phyloP scores from a whole-genome alignment of 2,888 invertebrate genomes.

The Bhutanitis thaidina region DNA sequence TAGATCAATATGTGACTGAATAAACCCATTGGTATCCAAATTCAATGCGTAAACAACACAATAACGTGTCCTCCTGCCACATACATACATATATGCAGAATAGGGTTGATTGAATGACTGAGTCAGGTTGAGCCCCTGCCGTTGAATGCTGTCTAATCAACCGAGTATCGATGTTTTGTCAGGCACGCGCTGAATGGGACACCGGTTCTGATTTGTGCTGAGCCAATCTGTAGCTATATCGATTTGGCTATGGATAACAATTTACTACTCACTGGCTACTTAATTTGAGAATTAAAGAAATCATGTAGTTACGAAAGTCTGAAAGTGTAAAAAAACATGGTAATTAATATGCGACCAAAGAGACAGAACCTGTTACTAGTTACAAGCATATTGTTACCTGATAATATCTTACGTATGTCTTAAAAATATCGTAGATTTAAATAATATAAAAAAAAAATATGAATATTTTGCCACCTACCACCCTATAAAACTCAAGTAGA shows the following conservation, averaged over 20 bases:
- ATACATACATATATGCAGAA: conserved; percentile 8
- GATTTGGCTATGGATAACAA: not conserved
- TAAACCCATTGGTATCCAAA: conserved; percentile 4
- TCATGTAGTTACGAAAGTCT: too few species aligned
- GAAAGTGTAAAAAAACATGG: too few species aligned
- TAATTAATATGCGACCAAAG: too few species aligned
- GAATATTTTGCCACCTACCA: too few species aligned
- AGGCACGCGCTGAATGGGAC: conserved; percentile 38
- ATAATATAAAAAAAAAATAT: too few species aligned
- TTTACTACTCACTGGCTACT: not conserved
- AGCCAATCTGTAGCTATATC: conserved; percentile 10
- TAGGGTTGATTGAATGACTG: conserved; percentile 44
- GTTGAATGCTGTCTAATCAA: conserved; percentile 51
- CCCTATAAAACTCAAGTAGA: too few species aligned
- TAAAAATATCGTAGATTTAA: too few species aligned
- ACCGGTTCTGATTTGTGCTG: conserved; percentile 20
- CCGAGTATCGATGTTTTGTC: conserved; percentile 54
- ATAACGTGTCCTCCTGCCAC: not conserved
- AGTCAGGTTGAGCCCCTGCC: conserved; percentile 36
- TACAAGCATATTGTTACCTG: too few species aligned
- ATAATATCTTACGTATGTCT: too few species aligned
- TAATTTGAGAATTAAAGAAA: not conserved
- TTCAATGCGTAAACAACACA: conserved; percentile 8
- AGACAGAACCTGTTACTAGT: too few species aligned
- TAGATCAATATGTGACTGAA: not conserved